These are phyloP conservation scores for Syrrhaptes paradoxus DNA, from an alignment of 2,113 vertebrate species.

Conservation along the genomic window DNA sequence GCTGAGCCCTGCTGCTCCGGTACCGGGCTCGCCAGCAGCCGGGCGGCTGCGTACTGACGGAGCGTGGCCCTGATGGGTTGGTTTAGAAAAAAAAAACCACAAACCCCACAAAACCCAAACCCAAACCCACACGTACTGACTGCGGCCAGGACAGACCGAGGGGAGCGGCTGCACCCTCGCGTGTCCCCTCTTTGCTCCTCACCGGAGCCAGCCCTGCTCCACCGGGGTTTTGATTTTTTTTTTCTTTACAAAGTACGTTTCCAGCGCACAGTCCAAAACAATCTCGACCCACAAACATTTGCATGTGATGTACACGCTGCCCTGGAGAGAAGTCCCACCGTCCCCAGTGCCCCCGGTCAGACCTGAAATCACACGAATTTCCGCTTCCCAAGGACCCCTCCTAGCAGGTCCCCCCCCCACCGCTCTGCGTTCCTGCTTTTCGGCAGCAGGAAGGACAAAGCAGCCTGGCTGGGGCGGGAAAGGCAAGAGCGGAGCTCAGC, in stretches of 20 bases:
- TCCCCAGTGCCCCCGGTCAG: neutral
- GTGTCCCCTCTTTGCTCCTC: accelerated
- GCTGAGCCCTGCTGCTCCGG: accelerated
- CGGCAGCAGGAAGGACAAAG: neutral
- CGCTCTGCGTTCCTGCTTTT: accelerated
- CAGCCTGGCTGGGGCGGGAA: neutral
- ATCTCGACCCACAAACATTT: neutral
- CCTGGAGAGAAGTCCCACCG: neutral
- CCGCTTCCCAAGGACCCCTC: neutral
- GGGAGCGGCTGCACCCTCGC: neutral
- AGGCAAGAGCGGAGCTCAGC: neutral
- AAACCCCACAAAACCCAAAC: neutral
- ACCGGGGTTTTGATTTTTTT: no score
- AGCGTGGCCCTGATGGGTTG: no score
- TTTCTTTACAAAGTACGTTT: neutral
- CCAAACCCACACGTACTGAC: accelerated
- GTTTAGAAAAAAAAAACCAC: neutral
- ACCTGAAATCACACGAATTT: neutral
- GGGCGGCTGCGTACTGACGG: neutral
- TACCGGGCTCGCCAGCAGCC: neutral
- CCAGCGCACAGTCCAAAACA: neutral
- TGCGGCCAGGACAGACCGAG: accelerated
- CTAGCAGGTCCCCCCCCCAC: no score
- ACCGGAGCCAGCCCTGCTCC: neutral
- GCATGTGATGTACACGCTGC: accelerated